Percentiles rank a stretch among this genome's conserved stretches.
phyloP scores from a whole-genome alignment of 2,113 vertebrate genomes.

The Alethe diademata region DNA sequence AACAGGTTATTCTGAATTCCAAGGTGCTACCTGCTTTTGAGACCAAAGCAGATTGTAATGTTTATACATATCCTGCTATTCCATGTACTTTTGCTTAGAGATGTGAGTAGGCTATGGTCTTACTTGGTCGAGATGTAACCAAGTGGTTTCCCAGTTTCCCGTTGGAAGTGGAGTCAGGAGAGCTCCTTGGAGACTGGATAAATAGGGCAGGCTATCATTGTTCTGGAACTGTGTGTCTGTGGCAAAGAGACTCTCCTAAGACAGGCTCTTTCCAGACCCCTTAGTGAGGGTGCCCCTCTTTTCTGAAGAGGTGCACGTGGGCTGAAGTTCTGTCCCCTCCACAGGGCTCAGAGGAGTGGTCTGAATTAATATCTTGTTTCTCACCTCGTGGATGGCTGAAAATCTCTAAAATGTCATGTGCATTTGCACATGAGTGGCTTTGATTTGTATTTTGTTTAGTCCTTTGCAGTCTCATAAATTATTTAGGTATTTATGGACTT shows the following conservation, averaged over 20 bases:
- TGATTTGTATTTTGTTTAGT: background rate
- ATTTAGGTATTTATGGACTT: background rate
- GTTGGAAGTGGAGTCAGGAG: background rate
- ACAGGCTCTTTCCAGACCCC: background rate
- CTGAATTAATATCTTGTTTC: background rate
- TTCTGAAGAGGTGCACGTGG: background rate
- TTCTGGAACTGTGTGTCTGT: background rate
- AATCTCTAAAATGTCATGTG: background rate
- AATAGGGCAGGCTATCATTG: background rate
- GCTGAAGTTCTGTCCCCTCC: background rate
- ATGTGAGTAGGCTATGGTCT: background rate
- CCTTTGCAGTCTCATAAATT: background rate
- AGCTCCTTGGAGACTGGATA: background rate
- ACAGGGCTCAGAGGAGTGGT: background rate
- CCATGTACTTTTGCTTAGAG: background rate
- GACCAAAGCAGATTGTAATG: background rate
- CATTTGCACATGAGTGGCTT: rapidly evolving
- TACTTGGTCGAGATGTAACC: background rate
- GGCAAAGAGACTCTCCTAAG: background rate
- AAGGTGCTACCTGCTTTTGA: background rate
- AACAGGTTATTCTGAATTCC: background rate
- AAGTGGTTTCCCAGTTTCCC: background rate
- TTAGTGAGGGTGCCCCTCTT: background rate
- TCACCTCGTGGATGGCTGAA: background rate
- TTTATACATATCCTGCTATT: background rate